Conservation (phyloP, 2,888 invertebrate species). For the Petrolisthes manimaculis region DNA sequence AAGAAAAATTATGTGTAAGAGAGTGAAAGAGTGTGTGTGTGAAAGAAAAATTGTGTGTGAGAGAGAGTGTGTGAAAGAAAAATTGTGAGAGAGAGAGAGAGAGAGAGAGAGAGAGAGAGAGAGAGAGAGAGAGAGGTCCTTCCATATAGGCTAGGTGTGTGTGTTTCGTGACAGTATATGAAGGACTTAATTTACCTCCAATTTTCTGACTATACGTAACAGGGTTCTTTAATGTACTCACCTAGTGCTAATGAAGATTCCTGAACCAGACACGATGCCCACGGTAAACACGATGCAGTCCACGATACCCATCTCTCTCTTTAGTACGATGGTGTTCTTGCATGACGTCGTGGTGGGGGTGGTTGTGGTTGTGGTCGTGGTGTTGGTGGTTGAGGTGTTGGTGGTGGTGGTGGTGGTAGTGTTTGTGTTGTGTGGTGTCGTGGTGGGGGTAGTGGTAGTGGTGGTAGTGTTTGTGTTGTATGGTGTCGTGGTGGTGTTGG, state of each 20-base stretch:
- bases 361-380: neutral
- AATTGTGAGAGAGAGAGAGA: no score
- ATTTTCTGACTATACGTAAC: no score
- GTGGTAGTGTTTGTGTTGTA: neutral
- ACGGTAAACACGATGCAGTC: slow-evolving; percentile 94
- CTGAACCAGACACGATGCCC: slow-evolving; percentile 92
- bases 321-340: slow-evolving; percentile 76
- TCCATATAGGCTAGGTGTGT: no score
- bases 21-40: no score
- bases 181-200: no score
- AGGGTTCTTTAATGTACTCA: no score
- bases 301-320: slow-evolving; percentile 85
- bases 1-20: no score
- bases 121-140: no score
- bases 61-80: no score
- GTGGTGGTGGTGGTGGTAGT: neutral
- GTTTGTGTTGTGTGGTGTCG: neutral
- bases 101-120: slow-evolving; percentile 74
- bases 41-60: no score
- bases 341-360: neutral
- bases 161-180: no score
- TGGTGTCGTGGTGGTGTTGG: neutral
- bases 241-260: slow-evolving; percentile 87
- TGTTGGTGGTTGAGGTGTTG: neutral
- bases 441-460: neutral